These are phyloP conservation scores for Mobula birostris DNA, from an alignment of 2,113 vertebrate genomes.

Conservation along the genomic window DNA sequence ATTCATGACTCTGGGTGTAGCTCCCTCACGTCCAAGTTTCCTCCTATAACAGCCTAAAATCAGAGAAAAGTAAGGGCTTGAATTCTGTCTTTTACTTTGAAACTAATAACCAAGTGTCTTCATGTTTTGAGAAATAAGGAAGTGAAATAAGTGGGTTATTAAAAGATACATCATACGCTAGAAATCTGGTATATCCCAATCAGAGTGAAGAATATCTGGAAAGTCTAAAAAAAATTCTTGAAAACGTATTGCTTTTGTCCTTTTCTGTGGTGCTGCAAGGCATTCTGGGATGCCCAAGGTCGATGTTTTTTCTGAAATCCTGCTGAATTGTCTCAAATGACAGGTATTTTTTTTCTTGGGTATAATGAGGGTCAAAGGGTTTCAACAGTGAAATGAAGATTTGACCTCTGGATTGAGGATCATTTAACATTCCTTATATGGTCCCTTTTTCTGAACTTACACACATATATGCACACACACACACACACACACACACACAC, in stretches of 20 bases:
- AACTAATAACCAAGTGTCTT: background rate
- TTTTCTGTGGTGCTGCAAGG: background rate
- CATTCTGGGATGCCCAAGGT: background rate
- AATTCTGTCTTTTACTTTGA: background rate
- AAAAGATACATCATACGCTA: background rate
- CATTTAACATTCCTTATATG: constrained; percentile 24
- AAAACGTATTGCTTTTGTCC: background rate
- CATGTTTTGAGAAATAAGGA: background rate
- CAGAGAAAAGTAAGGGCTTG: background rate
- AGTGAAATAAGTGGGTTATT: background rate
- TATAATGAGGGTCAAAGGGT: constrained; percentile 26
- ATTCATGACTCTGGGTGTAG: background rate
- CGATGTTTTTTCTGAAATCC: constrained; percentile 3
- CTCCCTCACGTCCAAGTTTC: background rate
- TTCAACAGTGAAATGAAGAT: constrained; percentile 14
- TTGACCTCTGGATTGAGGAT: constrained; percentile 24
- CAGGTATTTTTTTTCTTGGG: background rate
- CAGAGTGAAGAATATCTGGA: background rate
- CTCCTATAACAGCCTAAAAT: background rate
- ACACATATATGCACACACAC: too few species aligned
- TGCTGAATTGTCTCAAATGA: constrained; percentile 27
- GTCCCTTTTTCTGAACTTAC: background rate
- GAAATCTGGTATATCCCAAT: background rate
- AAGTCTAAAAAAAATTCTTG: background rate
- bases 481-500: too few species aligned